Base-by-base conservation (phyloP, 2,888 invertebrate species). In the Caenorhabditis imperialis region DNA sequence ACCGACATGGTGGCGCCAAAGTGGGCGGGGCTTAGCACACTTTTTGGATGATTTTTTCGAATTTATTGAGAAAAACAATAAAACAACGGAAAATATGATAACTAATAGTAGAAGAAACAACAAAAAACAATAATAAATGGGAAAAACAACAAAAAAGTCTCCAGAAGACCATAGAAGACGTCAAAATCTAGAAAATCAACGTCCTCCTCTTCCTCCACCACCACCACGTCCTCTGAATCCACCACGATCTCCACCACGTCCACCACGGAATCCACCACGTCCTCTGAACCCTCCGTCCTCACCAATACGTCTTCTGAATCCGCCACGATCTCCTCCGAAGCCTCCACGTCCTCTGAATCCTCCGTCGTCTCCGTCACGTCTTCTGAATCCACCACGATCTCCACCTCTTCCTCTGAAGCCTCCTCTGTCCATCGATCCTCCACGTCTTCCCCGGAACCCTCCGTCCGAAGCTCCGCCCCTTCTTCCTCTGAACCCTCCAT, bases 1-100 rank as follows among this genome's bases (percentile, higher is more conserved):
- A 53, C 55, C 65, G 65, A 65, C 65, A 57, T 50, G 55, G 42
- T 18, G 65, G 57, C 65, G 65, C 50, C 65, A n/a, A 22, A 18
- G 33, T 35, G 25, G n/a, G n/a, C n/a, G n/a, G n/a, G n/a, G n/a
- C n/a, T n/a, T n/a, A n/a, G n/a, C n/a, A n/a, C n/a, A n/a, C n/a
- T n/a, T n/a, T 42, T 45, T 23, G 44, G 12, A 20, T 22, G 23
- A 22, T 37, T 25, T 18, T 35, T 55, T 44, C 25, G 44, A 30
- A 38, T 45, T 48, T 38, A 22, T 23, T 18, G 27, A 33, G 35
- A 44, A 23, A 3, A 22, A 44, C 22, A 23, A 20, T 53, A 53
- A 42, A 53, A 53, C 30, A 51, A 63, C 16, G n/a, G 18, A 16
- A 12, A 50, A 25, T 14, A 27, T 27, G 25, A 23, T 22, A 48